Evolutionary conservation across 1,140 invertebrate genomes (phyloP), one percentile per base, ranked within the genome.

Genomic region (Drosophila pseudoananassae): DNA sequence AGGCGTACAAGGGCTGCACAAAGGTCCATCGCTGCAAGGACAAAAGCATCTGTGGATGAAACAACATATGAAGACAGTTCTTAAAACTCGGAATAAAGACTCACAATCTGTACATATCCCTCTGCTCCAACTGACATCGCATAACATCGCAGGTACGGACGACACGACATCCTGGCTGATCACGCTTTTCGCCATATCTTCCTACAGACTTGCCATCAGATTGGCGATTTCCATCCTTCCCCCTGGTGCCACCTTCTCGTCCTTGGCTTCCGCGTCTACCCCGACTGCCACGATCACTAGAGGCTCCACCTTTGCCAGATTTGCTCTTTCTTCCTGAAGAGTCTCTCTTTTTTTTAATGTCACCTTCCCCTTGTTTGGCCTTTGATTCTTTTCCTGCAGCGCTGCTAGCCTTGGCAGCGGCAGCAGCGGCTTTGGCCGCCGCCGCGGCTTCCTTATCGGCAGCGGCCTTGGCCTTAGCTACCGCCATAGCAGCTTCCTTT

Each of bases 51-150:
- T 43, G 8, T 9, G 9, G 14, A 45, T 17, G 2, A 1, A 27
- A 27, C 4, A 46, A 20, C 12, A 46, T 20, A 20, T 9, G 23
- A 33, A 10, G 4, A 46, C 0, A 9, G 8, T 23, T 4, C 43
- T 9, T 46, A 10, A 17, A 10, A 20, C 1, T 3, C 9, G 20
- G 15, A 36, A 12, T n/a, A 4, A 10, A 10, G 10, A 10, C 43
- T 46, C 66, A 85, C 82, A 52, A 29, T 78, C 72, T 81, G 14
- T 17, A 49, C n/a, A 78, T 36, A 52, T 89, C 84, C 9, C 73
- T 79, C 4, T 65, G 17, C 25, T 89, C 84, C 66, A 89, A 59
- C 0, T 80, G 46, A 10, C 58, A 52, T 33, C 84, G 78, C 23
- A 89, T 49, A 14, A 71, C 15, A 59, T 89, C 84, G 53, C 79